Percentiles rank a stretch among this genome's conserved stretches.
Evolutionary conservation across 2,113 vertebrate genomes (phyloP).

Genomic region (Abramis brama): DNA sequence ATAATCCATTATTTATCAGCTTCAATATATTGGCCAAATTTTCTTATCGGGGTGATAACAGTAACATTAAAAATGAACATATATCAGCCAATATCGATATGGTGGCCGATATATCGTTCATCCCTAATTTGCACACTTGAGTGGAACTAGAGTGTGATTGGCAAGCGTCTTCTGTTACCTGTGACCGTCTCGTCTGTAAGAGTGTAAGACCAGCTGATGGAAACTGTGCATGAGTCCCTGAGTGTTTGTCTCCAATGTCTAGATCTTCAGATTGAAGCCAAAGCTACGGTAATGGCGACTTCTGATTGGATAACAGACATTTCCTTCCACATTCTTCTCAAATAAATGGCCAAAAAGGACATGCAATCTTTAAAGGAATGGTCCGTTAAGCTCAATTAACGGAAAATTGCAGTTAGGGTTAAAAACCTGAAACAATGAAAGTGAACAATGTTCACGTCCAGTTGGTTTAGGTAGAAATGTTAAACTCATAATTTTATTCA

Average conservation of each 20-base stretch:
- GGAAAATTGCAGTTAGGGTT: not conserved
- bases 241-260: constrained; percentile 12
- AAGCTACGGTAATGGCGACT: not conserved
- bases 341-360: not conserved
- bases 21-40: too few species aligned
- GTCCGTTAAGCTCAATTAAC: not conserved
- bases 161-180: not conserved
- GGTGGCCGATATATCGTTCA: too few species aligned
- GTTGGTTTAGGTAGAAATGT: not conserved
- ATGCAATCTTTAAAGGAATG: not conserved
- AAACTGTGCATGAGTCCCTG: constrained; percentile 1
- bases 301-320: not conserved
- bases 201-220: constrained; percentile 12
- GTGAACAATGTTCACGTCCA: not conserved
- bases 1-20: too few species aligned
- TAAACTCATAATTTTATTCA: not conserved
- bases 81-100: too few species aligned
- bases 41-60: too few species aligned
- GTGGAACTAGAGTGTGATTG: not conserved
- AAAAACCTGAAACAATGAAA: not conserved
- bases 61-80: too few species aligned
- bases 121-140: not conserved
- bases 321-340: not conserved
- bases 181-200: not conserved
- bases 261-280: constrained; percentile 18